Evolutionary conservation across 2,113 vertebrate genomes (phyloP), one percentile per base, ranked within the genome.

Genomic region (Campylorhamphus procurvoides): DNA sequence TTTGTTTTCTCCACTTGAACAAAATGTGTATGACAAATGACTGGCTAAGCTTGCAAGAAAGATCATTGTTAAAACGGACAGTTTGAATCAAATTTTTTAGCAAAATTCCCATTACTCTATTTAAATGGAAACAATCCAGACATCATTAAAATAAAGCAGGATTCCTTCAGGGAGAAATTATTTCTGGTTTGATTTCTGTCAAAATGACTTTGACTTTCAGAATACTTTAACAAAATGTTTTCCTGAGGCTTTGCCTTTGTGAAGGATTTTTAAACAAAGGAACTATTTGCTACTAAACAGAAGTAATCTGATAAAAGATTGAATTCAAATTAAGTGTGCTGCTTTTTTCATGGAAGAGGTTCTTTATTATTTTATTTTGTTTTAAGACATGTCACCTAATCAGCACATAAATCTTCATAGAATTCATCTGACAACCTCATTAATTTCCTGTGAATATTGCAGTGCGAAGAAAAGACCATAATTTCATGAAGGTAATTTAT

Each of bases 161-260:
- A 97, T 97, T 97, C 97, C 97, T 98, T 98, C 95, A 86, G 97
- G 97, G 98, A 98, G 96, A 98, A 97, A 98, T 98, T 97, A 98
- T 97, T 98, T 97, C 96, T 97, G 90, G 74, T 97, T 97, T 97
- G 97, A 97, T 97, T 98, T 98, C 96, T 98, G 97, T 97, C 97
- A 97, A 97, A 97, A 98, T 96, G 96, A 96, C 97, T 98, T 97
- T 97, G 97, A 98, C 97, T 98, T 98, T 98, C 97, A 96, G 85
- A 97, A 94, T 92, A 84, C 94, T 95, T 96, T 80, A 91, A 97
- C 95, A 96, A 93, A 97, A 97, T 95, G 92, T 93, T 95, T 96
- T 98, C 97, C 96, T 92, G 66, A 73, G 97, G 96, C 96, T 95
- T 97, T 91, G 62, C 89, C 97, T 97, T 96, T 89, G 87, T 89